Evolutionary conservation across 2,888 invertebrate species (phyloP), one percentile per base, ranked within the genome.

Genomic region (Crossocerus cetratus): DNA sequence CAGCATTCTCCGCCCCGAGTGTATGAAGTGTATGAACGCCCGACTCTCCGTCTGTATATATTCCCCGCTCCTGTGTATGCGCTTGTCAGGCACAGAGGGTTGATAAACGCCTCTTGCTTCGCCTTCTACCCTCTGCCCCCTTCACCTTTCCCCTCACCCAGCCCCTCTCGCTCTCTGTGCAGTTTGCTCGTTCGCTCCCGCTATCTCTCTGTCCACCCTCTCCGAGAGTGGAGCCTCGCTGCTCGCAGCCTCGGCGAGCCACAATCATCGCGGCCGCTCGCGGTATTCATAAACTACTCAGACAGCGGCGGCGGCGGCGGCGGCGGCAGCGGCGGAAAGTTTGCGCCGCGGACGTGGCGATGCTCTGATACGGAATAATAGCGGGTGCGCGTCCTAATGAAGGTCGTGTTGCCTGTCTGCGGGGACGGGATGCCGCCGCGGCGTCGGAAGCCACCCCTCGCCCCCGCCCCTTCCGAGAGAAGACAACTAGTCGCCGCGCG

Each of bases 281-380:
- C 65, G 72, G 84, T 80, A 86, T 86, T 86, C 86, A 86, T 82
- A 86, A 86, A 86, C 86, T 85, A 84, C 81, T 83, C 80, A 76
- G 84, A 83, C 80, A 76, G 72, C 77, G 85, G 81, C 83, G 69
- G 75, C n/a, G n/a, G n/a, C n/a, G n/a, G n/a, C n/a, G n/a, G n/a
- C n/a, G n/a, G n/a, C n/a, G 84, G 82, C 80, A 76, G 72, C 77
- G 85, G 81, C 83, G 69, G 75, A 77, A 86, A 86, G 81, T 86
- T 86, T 83, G 67, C 77, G 56, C 59, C 70, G 55, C 61, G 67
- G 65, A 70, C 78, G 32, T 75, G 75, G 72, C 77, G 79, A 80
- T 83, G 79, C 76, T 83, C 80, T 76, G 84, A 85, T 84, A 83
- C 73, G 67, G 78, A 84, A 83, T 85, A 85, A 84, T 84, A 77